Evolutionary conservation across 2,797 vertebrate genomes (phyloP).

Genomic region (Gambelia wislizenii): DNA sequence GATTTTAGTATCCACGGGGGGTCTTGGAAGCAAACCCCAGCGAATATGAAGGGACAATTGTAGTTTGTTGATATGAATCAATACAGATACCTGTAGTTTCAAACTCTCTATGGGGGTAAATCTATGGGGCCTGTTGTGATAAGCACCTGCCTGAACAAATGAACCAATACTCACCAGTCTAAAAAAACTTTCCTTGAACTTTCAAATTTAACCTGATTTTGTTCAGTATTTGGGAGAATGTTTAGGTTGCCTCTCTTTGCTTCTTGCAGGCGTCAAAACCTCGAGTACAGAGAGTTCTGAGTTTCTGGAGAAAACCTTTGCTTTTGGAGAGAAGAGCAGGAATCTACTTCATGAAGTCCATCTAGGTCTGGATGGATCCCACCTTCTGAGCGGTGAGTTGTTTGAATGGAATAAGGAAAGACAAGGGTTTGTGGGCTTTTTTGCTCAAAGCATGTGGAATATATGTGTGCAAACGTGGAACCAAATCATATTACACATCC

Average conservation of each 20-base stretch:
- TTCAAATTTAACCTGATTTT: neutral
- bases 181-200: neutral
- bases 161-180: too few species aligned
- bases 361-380: neutral
- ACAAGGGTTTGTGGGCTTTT: too few species aligned
- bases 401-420: neutral
- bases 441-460: neutral
- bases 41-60: too few species aligned
- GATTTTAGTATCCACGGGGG: too few species aligned
- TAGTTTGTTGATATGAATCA: too few species aligned
- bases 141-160: too few species aligned
- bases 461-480: neutral
- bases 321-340: neutral
- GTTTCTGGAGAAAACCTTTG: neutral
- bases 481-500: too few species aligned
- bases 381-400: conserved; percentile 2
- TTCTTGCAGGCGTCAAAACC: neutral
- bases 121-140: too few species aligned
- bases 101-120: too few species aligned
- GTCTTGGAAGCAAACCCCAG: too few species aligned
- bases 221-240: neutral
- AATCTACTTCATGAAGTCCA: neutral
- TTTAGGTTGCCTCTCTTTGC: neutral
- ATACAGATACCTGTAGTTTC: too few species aligned
- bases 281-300: too few species aligned